Evolutionary conservation across 2,797 vertebrate species (phyloP), one percentile per base, ranked within the genome.

Genomic region (Lithobates sylvaticus): DNA sequence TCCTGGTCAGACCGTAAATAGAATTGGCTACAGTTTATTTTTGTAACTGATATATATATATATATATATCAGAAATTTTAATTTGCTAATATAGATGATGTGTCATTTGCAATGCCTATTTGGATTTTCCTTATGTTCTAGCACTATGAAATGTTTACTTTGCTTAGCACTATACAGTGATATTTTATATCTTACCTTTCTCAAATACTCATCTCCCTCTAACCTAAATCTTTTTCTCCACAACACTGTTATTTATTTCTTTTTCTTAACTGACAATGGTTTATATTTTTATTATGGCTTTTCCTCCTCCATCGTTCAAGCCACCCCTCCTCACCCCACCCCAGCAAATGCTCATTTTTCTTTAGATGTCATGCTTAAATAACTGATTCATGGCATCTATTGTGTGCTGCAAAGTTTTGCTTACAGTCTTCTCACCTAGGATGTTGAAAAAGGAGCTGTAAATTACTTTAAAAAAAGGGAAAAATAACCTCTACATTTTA

Each of bases 301-400:
- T 42, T 32, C 67, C 42, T 61, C 39, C 68, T 78, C 3, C 58
- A 3, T 74, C 68, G 26, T 36, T 72, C 21, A 16, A 44, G 44
- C 64, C 68, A 61, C 18, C 54, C 18, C 54, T 18, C 47, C 47
- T 4, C 12, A 50, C 15, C 54, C 54, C 21, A 36, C 13, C 65
- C 64, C 27, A n/a, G 73, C 58, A 78, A 58, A 42, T 32, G 29
- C 75, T 83, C 70, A 78, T 75, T 76, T 87, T 80, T 84, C 67
- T 65, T 71, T 84, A 42, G 16, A 42, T 87, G 76, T 84, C 86
- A 84, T 80, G 65, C 80, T 80, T 78, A 87, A 87, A 73, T 87
- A 84, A 70, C 76, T 87, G 81, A 87, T 84, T 87, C 81, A 84
- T 79, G 44, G 36, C 86, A 79, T 78, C 71, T 87, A 84, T 84